Evolutionary conservation across 2,888 invertebrate species (phyloP), one percentile per base, ranked within the genome.

Genomic region (Dusona sp.): DNA sequence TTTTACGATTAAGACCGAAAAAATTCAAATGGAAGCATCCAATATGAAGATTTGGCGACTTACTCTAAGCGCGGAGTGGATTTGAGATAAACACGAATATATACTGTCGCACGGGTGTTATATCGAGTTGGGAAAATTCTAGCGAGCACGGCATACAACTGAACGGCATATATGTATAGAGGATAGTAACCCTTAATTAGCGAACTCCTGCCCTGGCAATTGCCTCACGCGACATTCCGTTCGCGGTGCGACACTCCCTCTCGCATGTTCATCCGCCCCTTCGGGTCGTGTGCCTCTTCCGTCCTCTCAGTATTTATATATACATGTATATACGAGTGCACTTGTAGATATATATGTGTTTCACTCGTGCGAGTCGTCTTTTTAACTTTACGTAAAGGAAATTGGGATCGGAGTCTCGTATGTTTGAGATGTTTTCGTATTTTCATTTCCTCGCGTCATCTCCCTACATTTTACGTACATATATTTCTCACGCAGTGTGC

Each of bases 181-280:
- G 64, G 54, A 89, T 88, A 90, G 90, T 91, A 90, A 90, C 89
- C 91, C 91, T 92, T 92, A 92, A 92, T 92, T 92, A 92, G 91
- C 91, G 88, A 91, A 90, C 87, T 88, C 88, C 90, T 90, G 89
- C 90, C 90, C 89, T 88, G 86, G 87, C 90, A 90, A 92, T 92
- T 90, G 90, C 90, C 88, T 80, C 89, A 86, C 84, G 87, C 86
- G 88, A 84, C 90, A 91, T 92, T 91, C 91, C 91, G 70, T 84
- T 88, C 85, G 87, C 79, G 84, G 79, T 85, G 87, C 85, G 85
- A 72, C 83, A 84, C 84, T 86, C 86, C 86, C 86, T 83, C 83
- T 78, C 45, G 83, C 86, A 78, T 86, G 86, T 86, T 83, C 70
- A 61, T 78, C 83, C 86, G 86, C 83, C 86, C 86, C 79, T 80